Evolutionary conservation across 2,888 invertebrate genomes (phyloP).

Genomic region (Atherix ibis): DNA sequence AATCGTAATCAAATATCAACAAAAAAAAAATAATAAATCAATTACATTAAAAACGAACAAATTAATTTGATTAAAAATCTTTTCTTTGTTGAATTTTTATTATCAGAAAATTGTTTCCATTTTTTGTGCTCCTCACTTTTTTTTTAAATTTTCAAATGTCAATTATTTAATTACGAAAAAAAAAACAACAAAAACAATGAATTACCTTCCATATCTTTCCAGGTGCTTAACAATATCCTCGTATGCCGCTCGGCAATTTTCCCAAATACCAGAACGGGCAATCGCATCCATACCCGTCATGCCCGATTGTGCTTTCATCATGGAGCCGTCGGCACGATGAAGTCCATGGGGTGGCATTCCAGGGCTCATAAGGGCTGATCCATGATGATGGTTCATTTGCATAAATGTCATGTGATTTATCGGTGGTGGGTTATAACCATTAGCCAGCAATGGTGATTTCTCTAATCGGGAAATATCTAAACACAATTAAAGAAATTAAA

Average conservation of each 20-base stretch:
- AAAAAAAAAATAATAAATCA: too few species aligned
- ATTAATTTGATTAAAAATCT: too few species aligned
- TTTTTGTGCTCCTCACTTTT: too few species aligned
- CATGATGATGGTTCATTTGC: conserved; percentile 68
- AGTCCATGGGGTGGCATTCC: conserved; percentile 74
- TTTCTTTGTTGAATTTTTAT: too few species aligned
- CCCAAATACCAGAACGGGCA: conserved; percentile 84
- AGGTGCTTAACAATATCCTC: conserved; percentile 91
- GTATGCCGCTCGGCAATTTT: conserved; percentile 87
- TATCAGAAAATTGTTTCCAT: too few species aligned
- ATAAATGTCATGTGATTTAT: conserved; percentile 89
- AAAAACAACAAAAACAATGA: too few species aligned
- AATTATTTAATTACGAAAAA: too few species aligned
- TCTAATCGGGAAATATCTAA: conserved; percentile 78
- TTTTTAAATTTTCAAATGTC: too few species aligned
- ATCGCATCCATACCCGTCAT: conserved; percentile 83
- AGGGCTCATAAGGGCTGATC: conserved; percentile 70
- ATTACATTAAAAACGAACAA: too few species aligned
- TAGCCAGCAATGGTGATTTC: conserved; percentile 80
- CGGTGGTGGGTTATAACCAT: conserved; percentile 88
- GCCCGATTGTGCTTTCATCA: conserved; percentile 56
- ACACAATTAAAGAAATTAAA: conserved; percentile 16
- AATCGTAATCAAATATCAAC: too few species aligned
- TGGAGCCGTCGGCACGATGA: conserved; percentile 56
- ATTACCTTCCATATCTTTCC: too few species aligned